Percentiles rank a stretch among this genome's conserved stretches.
phyloP scores from a whole-genome alignment of 2,113 vertebrate species.

The Nycticryphes semicollaris region DNA sequence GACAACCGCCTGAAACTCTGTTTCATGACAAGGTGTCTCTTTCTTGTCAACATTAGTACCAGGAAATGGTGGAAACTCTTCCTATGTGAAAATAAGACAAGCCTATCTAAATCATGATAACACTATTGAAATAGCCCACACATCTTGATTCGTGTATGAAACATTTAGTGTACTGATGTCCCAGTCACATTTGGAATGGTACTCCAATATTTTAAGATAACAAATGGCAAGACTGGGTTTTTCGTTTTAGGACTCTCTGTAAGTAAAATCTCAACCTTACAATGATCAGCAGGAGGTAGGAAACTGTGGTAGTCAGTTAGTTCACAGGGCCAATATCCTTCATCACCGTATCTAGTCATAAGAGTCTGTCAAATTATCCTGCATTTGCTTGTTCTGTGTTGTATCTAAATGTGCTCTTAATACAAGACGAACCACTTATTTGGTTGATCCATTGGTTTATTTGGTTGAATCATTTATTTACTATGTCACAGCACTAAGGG shows the following conservation, averaged over 20 bases:
- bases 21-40: not conserved
- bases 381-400: not conserved
- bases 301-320: not conserved
- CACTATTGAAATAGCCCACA: not conserved
- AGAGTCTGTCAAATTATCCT: not conserved
- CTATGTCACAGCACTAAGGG: not conserved
- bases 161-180: not conserved
- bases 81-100: conserved; percentile 21
- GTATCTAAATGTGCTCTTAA: not conserved
- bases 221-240: not conserved
- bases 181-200: not conserved
- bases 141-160: not conserved
- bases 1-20: not conserved
- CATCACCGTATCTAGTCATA: not conserved
- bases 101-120: not conserved
- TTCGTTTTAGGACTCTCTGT: not conserved
- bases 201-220: not conserved
- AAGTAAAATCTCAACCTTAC: not conserved
- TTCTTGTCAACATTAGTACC: not conserved
- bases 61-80: not conserved
- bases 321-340: not conserved
- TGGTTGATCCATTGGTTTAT: not conserved
- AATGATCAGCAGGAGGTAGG: not conserved
- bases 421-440: not conserved
- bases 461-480: not conserved